Base-by-base conservation (phyloP, 2,888 invertebrate genomes). In the Eilema depressum region DNA sequence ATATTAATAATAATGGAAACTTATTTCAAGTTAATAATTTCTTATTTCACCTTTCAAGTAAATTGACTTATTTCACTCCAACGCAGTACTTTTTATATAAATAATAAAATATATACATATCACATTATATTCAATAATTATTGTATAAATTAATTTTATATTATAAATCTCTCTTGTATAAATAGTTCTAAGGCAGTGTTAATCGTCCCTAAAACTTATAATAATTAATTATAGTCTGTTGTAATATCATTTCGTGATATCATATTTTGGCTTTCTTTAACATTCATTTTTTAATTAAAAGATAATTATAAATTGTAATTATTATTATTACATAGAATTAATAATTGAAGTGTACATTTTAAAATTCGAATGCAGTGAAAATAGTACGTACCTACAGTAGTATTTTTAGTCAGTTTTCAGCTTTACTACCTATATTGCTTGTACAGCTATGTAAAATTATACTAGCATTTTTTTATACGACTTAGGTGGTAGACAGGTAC, bases 51-150 rank as follows among this genome's bases (percentile, higher is more conserved):
- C 20, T 20, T 47, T 47, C 47, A 20, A 5, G 47, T 20, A 41
- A 2, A 7, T 20, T 5, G 17, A 20, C 10, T 12, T 59, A 8
- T 17, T 59, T 59, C 26, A 25, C 12, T 37, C 70, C 65, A 63
- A 61, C 70, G 14, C 69, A 63, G n/a, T 56, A 68, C 30, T 57
- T 23, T 60, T 64, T 53, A 26, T 67, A 69, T 63, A 60, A 74
- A 60, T 76, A 61, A 62, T 56, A 68, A 62, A 64, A 41, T 68
- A 33, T 68, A 59, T 67, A 75, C 68, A 66, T 63, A 56, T 56
- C 60, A 33, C 30, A 47, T 41, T 12, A 30, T 30, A 56, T 64
- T 53, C n/a, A 63, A 26, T 41, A 68, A 23, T 53, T 47, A 14
- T 67, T 61, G 23, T 30, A n/a, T 67, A n/a, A 61, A 28, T 28